Base-by-base conservation (phyloP, 2,797 vertebrate species). In the Protosalanx chinensis region DNA sequence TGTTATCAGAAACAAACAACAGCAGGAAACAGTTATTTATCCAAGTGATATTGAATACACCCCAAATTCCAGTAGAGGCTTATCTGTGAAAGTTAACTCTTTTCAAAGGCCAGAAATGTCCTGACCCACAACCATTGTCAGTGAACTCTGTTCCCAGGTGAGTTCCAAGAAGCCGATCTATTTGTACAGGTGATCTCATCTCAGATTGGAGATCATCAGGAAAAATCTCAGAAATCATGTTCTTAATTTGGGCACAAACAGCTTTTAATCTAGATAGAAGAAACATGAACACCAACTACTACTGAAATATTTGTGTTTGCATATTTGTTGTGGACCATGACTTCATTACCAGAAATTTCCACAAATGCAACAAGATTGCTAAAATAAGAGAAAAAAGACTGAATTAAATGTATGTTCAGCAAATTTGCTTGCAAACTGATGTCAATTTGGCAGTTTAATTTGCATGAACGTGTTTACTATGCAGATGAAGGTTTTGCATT, bases 401-500 rank as follows among this genome's bases (percentile, higher is more conserved):
- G 74, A 53, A 74, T 10, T 12, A 72, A 81, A 76, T 70, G 78
- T 53, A 75, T 76, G 74, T 77, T 72, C 73, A 58, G 75, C 56
- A 79, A 84, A 84, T 78, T 69, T 76, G 79, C 73, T 76, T 76
- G 69, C 70, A 77, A 76, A 70, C 84, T 75, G 72, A 82, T 82
- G 76, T 77, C 78, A 77, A 76, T 76, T 76, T 76, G 68, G 69
- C 78, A 64, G 79, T 68, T 72, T 78, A 81, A 77, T 86, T 79
- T 81, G 75, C 69, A 70, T 68, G 81, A 79, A 64, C 74, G 64
- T 85, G 82, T 90, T 90, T 87, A 79, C 76, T 71, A 76, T 85
- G 73, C 74, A 85, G 84, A 83, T 77, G 76, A 75, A 71, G 56
- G n/a, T n/a, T 23, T 29, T 41, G 72, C 27, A 68, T 51, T 74